Percentiles rank a stretch among this genome's conserved stretches.
Conservation (phyloP, 2,113 vertebrate genomes). For the Dromaius novaehollandiae region DNA sequence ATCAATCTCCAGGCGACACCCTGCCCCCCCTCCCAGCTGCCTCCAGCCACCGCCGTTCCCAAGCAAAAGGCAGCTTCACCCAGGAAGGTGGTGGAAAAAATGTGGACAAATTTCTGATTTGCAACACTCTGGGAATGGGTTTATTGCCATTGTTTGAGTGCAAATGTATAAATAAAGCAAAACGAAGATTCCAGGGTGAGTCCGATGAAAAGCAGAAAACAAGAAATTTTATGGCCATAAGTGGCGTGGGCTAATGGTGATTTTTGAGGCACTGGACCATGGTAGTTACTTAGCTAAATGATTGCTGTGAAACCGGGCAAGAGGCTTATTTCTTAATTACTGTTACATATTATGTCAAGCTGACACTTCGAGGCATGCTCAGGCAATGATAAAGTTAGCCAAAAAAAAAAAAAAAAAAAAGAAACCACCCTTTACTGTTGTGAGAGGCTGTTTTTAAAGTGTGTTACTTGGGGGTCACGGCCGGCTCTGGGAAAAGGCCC, state of each 20-base stretch:
- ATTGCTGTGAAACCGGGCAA: conserved; percentile 85
- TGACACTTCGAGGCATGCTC: conserved; percentile 70
- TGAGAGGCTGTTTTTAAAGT: neutral
- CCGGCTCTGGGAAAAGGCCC: neutral
- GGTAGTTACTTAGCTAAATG: conserved; percentile 91
- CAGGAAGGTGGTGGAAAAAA: conserved; percentile 87
- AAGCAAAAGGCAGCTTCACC: conserved; percentile 69
- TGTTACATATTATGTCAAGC: conserved; percentile 89
- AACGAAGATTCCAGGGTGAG: conserved; percentile 89
- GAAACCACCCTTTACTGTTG: neutral
- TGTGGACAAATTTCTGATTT: conserved; percentile 97
- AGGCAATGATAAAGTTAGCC: conserved; percentile 85
- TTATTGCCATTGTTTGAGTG: conserved; percentile 90
- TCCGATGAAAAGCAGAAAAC: conserved; percentile 97
- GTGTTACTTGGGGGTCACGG: rapidly evolving
- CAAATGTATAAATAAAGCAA: conserved; percentile 93
- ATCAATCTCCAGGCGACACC: conserved; percentile 66
- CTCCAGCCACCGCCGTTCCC: conserved; percentile 67
- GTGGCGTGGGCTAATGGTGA: conserved; percentile 97
- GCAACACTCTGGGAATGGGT: conserved; percentile 94
- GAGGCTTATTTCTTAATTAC: conserved; percentile 96
- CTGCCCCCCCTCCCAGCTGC: conserved; percentile 62
- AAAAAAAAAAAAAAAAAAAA: neutral
- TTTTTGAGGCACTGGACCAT: conserved; percentile 97
- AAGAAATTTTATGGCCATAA: conserved; percentile 98